Evolutionary conservation across 2,113 vertebrate genomes (phyloP).

Genomic region (Ciconia boyciana): DNA sequence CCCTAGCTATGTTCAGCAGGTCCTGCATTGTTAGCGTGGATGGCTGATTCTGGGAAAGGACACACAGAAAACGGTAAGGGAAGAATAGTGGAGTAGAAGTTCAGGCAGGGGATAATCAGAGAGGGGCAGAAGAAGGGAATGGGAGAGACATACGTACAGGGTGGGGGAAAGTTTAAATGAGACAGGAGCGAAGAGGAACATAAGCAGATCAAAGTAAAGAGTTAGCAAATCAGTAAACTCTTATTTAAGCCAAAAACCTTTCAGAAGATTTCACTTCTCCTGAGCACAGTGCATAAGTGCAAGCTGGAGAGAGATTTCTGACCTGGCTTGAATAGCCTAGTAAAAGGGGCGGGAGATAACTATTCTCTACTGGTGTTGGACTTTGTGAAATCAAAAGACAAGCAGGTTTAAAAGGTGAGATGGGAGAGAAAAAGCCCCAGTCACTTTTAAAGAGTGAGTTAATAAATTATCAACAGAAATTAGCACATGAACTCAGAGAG

Average conservation of each 20-base stretch:
- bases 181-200: not conserved
- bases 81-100: not conserved
- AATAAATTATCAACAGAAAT: not conserved
- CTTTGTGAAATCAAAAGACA: not conserved
- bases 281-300: not conserved
- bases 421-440: not conserved
- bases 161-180: not conserved
- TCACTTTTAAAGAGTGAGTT: not conserved
- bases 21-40: slow-evolving; percentile 84
- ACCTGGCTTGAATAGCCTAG: not conserved
- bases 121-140: not conserved
- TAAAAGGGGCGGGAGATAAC: not conserved
- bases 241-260: not conserved
- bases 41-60: slow-evolving; percentile 76
- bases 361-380: not conserved
- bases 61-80: not conserved
- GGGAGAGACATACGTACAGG: not conserved
- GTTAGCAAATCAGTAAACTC: not conserved
- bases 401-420: not conserved
- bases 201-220: not conserved
- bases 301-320: not conserved
- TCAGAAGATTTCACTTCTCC: not conserved
- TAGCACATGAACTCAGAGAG: not conserved
- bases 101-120: not conserved
- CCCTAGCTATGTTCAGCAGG: slow-evolving; percentile 86